phyloP scores from a whole-genome alignment of 2,888 invertebrate genomes.

The Plemyria rubiginata region DNA sequence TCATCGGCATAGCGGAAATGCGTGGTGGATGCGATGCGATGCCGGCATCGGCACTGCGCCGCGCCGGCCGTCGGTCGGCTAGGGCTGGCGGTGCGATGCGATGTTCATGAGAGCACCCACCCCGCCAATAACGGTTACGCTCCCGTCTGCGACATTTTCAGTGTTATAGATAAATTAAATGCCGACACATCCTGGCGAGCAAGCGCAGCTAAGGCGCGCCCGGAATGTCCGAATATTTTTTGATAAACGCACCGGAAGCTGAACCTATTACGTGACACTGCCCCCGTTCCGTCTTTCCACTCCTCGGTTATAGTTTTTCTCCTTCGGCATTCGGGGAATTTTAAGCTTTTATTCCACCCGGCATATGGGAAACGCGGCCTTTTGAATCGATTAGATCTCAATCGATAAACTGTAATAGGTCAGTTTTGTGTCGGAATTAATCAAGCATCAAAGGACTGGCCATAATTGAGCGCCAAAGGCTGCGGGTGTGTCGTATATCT shows the following conservation, averaged over 20 bases:
- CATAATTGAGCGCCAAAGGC: slow-evolving; percentile 76
- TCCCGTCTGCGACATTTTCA: slow-evolving; percentile 72
- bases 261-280: slow-evolving; percentile 79
- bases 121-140: slow-evolving; percentile 76
- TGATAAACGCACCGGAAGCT: slow-evolving; percentile 82
- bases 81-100: slow-evolving; percentile 49
- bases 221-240: slow-evolving; percentile 83
- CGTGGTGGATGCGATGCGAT: slow-evolving; percentile 52
- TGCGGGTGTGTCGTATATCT: slow-evolving; percentile 78
- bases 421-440: slow-evolving; percentile 82
- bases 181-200: slow-evolving; percentile 75
- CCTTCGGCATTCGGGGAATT: slow-evolving; percentile 71
- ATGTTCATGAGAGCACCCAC: slow-evolving; percentile 58
- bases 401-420: slow-evolving; percentile 79
- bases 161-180: slow-evolving; percentile 83
- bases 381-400: slow-evolving; percentile 81
- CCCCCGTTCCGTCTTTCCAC: slow-evolving; percentile 70
- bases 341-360: slow-evolving; percentile 67
- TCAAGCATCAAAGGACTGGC: slow-evolving; percentile 81
- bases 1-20: slow-evolving; percentile 83
- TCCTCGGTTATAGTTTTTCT: slow-evolving; percentile 80
- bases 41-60: slow-evolving; percentile 1
- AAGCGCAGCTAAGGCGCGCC: slow-evolving; percentile 69
- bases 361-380: slow-evolving; percentile 78
- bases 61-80: slow-evolving; percentile 13